These are phyloP conservation scores for Himalopsyche japonica DNA, from an alignment of 2,888 invertebrate species.

Conservation along the genomic window DNA sequence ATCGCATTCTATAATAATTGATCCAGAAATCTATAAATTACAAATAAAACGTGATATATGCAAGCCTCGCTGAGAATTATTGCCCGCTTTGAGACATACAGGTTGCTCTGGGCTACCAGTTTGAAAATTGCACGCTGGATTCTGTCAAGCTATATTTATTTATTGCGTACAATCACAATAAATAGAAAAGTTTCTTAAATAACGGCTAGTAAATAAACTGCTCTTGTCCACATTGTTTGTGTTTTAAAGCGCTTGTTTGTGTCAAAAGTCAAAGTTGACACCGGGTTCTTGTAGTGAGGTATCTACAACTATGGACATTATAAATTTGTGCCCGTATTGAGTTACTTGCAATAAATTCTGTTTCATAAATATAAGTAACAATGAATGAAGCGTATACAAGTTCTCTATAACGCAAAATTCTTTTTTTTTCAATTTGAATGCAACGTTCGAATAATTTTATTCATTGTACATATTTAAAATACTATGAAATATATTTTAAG, in stretches of 20 bases:
- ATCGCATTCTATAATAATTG: background rate
- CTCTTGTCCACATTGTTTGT: background rate
- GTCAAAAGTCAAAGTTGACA: background rate
- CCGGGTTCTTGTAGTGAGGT: background rate
- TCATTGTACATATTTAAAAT: too few species aligned
- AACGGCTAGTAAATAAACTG: background rate
- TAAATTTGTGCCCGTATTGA: background rate
- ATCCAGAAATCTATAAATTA: background rate
- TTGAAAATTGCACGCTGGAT: background rate
- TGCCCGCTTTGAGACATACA: background rate
- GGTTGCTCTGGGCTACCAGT: conserved; percentile 1
- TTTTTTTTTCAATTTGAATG: too few species aligned
- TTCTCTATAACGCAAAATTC: too few species aligned
- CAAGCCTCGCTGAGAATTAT: background rate
- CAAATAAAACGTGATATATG: background rate
- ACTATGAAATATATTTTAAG: too few species aligned
- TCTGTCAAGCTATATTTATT: background rate
- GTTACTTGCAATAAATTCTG: background rate
- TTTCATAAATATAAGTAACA: background rate
- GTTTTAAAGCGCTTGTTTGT: background rate
- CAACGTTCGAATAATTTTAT: too few species aligned
- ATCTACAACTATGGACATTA: background rate
- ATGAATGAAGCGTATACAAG: background rate
- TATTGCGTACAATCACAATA: background rate
- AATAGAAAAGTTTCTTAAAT: conserved; percentile 2